phyloP scores from a whole-genome alignment of 2,113 vertebrate species.

The Dissostichus mawsoni region DNA sequence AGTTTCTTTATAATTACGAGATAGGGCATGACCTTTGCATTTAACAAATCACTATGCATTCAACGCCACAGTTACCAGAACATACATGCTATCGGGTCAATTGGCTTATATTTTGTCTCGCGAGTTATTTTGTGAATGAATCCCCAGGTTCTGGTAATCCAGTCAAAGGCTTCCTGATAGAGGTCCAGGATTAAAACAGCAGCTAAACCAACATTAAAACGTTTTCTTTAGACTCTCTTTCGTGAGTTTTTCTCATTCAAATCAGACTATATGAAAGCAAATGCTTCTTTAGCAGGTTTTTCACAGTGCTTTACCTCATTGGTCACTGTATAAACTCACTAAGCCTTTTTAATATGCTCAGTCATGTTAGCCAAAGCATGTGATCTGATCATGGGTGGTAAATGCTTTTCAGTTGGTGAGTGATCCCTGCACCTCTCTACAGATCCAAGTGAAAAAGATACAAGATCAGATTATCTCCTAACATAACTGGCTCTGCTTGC shows the following conservation, averaged over 20 bases:
- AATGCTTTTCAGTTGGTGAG: background rate
- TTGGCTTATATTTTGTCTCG: no score
- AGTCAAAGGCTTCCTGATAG: no score
- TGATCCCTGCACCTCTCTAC: background rate
- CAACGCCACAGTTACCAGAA: background rate
- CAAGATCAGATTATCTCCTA: background rate
- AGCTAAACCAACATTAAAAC: background rate
- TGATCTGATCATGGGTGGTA: background rate
- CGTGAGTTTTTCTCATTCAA: background rate
- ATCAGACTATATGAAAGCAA: background rate
- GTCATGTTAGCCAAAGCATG: background rate
- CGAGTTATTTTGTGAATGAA: no score
- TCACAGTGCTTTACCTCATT: background rate
- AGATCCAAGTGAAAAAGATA: background rate
- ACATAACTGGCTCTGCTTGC: background rate
- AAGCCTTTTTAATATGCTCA: background rate
- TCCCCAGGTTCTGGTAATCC: no score
- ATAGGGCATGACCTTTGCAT: no score
- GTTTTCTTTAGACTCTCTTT: background rate
- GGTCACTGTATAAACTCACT: background rate
- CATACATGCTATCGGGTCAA: background rate
- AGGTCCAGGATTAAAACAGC: background rate
- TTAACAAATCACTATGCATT: background rate
- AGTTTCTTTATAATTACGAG: no score
- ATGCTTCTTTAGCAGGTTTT: background rate